phyloP scores from a whole-genome alignment of 2,797 vertebrate genomes.

The Garrulus glandarius region DNA sequence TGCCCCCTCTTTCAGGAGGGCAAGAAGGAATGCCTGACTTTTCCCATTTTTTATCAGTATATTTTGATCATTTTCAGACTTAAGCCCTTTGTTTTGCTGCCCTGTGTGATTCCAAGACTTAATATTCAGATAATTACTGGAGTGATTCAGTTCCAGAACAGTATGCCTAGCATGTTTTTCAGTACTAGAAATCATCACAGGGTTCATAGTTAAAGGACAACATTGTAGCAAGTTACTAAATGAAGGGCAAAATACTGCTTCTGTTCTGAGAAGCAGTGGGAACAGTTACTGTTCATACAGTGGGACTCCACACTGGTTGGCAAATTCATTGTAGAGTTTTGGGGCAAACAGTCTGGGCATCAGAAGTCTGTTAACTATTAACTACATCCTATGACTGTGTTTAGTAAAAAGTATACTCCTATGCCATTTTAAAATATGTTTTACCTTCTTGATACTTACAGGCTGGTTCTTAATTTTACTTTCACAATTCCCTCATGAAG shows the following conservation, averaged over 20 bases:
- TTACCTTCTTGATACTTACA: neutral
- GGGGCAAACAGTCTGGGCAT: neutral
- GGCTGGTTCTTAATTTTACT: neutral
- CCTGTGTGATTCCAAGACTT: neutral
- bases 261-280: neutral
- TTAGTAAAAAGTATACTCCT: neutral
- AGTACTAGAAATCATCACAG: neutral
- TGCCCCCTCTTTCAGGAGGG: neutral
- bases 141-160: neutral
- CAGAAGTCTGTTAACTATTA: neutral
- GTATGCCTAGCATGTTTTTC: neutral
- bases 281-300: neutral
- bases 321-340: neutral
- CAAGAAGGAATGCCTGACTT: neutral
- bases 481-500: neutral
- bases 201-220: neutral
- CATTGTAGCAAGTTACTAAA: neutral
- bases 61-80: neutral
- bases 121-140: neutral
- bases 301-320: neutral
- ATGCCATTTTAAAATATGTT: neutral
- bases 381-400: fast-evolving
- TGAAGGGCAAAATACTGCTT: neutral
- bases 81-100: neutral
- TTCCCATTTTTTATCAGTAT: neutral